Conservation (phyloP, 2,888 invertebrate genomes). For the Meliscaeva auricollis region DNA sequence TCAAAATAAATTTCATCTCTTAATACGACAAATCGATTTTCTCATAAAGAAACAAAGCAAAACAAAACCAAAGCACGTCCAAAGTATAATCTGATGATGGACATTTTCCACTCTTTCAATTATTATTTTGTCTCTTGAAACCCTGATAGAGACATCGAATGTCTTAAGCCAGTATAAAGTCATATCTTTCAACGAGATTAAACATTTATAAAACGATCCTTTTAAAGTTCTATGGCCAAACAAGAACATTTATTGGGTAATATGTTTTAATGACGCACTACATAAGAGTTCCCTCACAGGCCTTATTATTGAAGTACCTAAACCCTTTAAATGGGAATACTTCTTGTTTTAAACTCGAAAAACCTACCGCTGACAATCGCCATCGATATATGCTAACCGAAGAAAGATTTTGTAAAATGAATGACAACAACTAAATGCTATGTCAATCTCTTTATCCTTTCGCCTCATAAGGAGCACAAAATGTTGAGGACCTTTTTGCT, state of each 20-base stretch:
- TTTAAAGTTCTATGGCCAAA: background rate
- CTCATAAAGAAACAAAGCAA: background rate
- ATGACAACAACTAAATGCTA: slow-evolving; percentile 43
- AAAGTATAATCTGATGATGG: slow-evolving; percentile 35
- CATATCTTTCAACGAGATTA: slow-evolving; percentile 30
- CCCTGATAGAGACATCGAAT: slow-evolving; percentile 10
- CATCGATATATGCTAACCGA: background rate
- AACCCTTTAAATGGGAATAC: slow-evolving; percentile 26
- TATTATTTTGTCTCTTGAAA: background rate
- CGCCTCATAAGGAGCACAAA: slow-evolving; percentile 15
- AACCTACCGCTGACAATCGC: slow-evolving; percentile 5
- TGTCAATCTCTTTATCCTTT: slow-evolving; percentile 44
- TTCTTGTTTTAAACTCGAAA: background rate
- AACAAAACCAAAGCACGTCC: slow-evolving; percentile 14
- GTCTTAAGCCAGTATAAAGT: background rate
- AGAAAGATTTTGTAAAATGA: background rate
- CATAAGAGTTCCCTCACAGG: background rate
- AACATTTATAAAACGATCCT: slow-evolving; percentile 4
- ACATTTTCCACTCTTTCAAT: slow-evolving; percentile 7
- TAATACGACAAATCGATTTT: slow-evolving; percentile 29
- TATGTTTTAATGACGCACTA: slow-evolving; percentile 19
- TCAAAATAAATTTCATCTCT: slow-evolving; percentile 12
- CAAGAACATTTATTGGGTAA: slow-evolving; percentile 17
- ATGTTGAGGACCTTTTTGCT: slow-evolving; percentile 21
- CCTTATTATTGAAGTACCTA: slow-evolving; percentile 14